phyloP scores from a whole-genome alignment of 2,797 vertebrate species.

The Peromyscus aztecus region DNA sequence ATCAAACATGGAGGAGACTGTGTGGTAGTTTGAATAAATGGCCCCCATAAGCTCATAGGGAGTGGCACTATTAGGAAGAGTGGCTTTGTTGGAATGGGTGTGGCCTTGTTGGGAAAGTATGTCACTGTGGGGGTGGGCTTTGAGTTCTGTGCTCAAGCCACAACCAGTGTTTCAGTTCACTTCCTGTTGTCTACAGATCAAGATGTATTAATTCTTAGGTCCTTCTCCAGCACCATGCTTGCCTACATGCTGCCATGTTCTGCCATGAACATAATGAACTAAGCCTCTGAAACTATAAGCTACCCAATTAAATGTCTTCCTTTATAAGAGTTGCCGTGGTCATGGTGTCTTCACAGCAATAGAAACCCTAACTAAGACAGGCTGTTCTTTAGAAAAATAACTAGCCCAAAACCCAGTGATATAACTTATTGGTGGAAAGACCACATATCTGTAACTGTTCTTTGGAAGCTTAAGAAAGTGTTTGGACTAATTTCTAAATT shows the following conservation, averaged over 20 bases:
- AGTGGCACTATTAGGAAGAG: neutral
- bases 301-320: neutral
- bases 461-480: constrained; percentile 50
- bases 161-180: neutral
- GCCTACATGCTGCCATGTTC: neutral
- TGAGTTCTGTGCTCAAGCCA: neutral
- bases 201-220: neutral
- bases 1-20: neutral
- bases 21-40: neutral
- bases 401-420: neutral
- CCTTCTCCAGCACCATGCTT: no score
- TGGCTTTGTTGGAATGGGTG: neutral
- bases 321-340: neutral
- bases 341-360: neutral
- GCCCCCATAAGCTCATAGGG: neutral
- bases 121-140: neutral
- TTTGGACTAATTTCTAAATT: neutral
- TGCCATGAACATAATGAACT: neutral
- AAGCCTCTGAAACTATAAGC: neutral
- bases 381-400: constrained; percentile 30
- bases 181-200: neutral
- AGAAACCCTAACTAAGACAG: neutral
- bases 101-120: neutral
- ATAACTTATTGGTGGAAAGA: neutral
- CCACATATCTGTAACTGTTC: neutral